Evolutionary conservation across 2,113 vertebrate species (phyloP).

Genomic region (Chlorodrepanis virens): DNA sequence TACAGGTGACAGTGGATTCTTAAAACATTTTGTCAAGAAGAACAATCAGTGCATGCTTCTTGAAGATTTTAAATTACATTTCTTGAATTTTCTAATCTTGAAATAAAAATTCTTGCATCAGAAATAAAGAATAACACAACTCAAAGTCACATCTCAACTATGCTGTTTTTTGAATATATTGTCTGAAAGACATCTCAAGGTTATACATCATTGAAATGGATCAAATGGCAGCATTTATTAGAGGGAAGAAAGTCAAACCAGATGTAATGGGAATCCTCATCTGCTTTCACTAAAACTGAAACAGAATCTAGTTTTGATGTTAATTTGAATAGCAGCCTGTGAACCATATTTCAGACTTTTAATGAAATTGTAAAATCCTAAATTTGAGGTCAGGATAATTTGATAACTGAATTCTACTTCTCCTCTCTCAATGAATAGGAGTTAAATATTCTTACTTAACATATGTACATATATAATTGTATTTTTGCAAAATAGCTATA

Average conservation of each 20-base stretch:
- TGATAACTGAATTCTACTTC: neutral
- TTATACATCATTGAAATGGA: neutral
- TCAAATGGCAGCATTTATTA: slow-evolving; percentile 34
- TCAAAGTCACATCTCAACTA: neutral
- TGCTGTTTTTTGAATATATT: neutral
- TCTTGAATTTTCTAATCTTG: neutral
- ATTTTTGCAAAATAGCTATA: neutral
- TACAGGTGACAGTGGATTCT: neutral
- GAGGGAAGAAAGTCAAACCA: slow-evolving; percentile 40
- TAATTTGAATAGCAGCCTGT: slow-evolving; percentile 8
- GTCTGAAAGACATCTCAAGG: neutral
- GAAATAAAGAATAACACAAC: neutral
- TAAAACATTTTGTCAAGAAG: neutral
- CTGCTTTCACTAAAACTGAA: slow-evolving; percentile 53
- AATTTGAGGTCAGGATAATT: neutral
- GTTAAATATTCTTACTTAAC: neutral
- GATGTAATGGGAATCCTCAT: slow-evolving; percentile 44
- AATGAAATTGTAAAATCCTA: neutral
- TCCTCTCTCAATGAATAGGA: neutral
- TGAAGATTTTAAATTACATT: neutral
- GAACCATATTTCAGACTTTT: neutral
- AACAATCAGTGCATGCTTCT: neutral
- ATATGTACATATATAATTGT: neutral
- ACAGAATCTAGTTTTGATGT: slow-evolving; percentile 27
- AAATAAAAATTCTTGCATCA: neutral